Evolutionary conservation across 1,140 invertebrate genomes (phyloP), one percentile per base, ranked within the genome.

Genomic region (Aporrectodea caliginosa): DNA sequence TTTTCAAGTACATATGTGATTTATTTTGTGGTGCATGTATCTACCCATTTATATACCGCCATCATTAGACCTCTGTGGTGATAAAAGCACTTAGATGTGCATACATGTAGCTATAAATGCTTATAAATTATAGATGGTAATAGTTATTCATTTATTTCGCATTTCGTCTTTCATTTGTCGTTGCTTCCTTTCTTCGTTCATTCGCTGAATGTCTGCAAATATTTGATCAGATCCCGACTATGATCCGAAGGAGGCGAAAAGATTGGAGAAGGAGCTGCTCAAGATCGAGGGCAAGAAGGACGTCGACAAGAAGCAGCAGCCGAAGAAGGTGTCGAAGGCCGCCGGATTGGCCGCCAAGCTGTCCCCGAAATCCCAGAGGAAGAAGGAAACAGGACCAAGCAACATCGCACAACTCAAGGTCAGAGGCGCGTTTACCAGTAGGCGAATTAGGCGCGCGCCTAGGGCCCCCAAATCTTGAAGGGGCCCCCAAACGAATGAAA

Each of bases 271-370:
- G 43, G 43, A 58, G 22, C 43, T 58, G 43, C 43, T 58, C 6
- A 58, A 58, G 43, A 58, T 58, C 6, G 43, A 58, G 43, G 43
- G 6, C 6, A 58, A 58, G 43, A 58, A 58, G 22, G 43, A 58
- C 6, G 43, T 58, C 43, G 43, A 58, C 43, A 58, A 58, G 43
- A 58, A 58, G 22, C 43, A 6, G 22, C 43, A 6, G 22, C 6
- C 43, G 43, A 58, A 22, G 43, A 58, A 22, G 69, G 29, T 69
- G 35, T 75, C 90, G 0, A 92, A 90, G 35, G 90, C 92, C 0
- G 90, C 91, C 0, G 91, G 90, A 83, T 89, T 93, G 16, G 91
- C 91, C 0, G 87, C 91, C 16, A 92, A 91, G 84, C 85, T 93
- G 0, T 93, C 92, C 82, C 93, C 93, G 0, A 93, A 93, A 86